Conservation (phyloP, 2,797 vertebrate genomes). For the Huso huso region DNA sequence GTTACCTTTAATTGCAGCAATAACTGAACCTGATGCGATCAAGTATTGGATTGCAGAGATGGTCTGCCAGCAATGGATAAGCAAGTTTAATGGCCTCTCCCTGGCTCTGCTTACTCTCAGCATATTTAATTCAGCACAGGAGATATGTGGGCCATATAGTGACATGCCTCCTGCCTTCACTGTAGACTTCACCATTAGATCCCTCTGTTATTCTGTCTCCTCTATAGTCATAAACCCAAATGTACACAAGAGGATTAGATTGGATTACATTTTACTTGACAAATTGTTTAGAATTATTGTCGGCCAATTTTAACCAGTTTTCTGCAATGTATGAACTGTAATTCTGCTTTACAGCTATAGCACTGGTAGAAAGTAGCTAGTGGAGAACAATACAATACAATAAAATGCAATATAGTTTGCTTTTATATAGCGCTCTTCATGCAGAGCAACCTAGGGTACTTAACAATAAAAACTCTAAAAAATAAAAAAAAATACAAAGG, state of each 20-base stretch:
- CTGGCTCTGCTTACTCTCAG: neutral
- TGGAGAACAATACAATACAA: too few species aligned
- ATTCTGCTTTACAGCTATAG: constrained; percentile 24
- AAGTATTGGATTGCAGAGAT: constrained; percentile 1
- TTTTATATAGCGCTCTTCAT: too few species aligned
- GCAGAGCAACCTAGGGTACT: too few species aligned
- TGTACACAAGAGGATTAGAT: constrained; percentile 4
- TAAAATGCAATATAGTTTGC: too few species aligned
- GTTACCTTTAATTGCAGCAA: constrained; percentile 10
- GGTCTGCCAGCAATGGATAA: constrained; percentile 1
- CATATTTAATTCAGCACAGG: constrained; percentile 5
- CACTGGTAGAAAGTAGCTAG: too few species aligned
- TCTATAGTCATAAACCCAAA: neutral
- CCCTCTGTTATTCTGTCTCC: neutral
- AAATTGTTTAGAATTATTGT: neutral
- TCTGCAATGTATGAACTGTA: constrained; percentile 1
- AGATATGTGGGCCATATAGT: constrained; percentile 1
- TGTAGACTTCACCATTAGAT: neutral
- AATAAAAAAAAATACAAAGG: too few species aligned
- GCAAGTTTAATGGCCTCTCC: neutral
- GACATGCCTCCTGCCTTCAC: neutral
- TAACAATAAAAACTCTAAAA: too few species aligned
- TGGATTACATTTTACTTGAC: neutral
- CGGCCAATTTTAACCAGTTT: neutral
- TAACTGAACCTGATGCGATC: constrained; percentile 7